Evolutionary conservation across 2,797 vertebrate genomes (phyloP).

Genomic region (Pseudochaenichthys georgianus): DNA sequence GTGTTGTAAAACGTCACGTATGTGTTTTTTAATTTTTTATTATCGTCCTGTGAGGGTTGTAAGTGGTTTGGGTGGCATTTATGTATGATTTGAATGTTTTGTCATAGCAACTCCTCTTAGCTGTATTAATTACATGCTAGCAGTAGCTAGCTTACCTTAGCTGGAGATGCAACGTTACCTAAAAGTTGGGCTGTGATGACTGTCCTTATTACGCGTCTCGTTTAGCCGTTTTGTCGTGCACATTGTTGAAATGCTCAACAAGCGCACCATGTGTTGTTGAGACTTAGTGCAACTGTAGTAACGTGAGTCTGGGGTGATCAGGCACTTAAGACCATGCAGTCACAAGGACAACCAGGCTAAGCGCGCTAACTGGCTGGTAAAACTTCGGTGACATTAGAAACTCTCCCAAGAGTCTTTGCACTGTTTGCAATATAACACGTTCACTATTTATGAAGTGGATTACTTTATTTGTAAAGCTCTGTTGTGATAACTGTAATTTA

Average conservation of each 20-base stretch:
- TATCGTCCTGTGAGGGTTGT: accelerated
- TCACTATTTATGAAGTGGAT: neutral
- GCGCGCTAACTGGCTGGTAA: conserved; percentile 57
- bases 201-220: neutral
- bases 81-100: conserved; percentile 37
- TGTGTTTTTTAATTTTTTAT: accelerated
- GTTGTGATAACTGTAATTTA: neutral
- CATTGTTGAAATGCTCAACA: accelerated
- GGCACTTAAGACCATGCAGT: conserved; percentile 14
- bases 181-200: neutral
- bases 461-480: neutral
- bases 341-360: conserved; percentile 60
- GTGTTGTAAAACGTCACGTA: neutral
- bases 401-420: neutral
- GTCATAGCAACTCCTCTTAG: conserved; percentile 19
- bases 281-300: neutral
- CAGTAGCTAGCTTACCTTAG: conserved; percentile 29
- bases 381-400: conserved; percentile 41
- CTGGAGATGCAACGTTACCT: neutral
- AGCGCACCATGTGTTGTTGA: neutral
- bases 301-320: neutral
- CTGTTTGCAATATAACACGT: accelerated
- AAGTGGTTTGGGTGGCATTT: neutral
- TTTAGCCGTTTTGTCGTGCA: no score
- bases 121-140: conserved; percentile 54